phyloP scores from a whole-genome alignment of 2,888 invertebrate species.

The Ophion costatus region DNA sequence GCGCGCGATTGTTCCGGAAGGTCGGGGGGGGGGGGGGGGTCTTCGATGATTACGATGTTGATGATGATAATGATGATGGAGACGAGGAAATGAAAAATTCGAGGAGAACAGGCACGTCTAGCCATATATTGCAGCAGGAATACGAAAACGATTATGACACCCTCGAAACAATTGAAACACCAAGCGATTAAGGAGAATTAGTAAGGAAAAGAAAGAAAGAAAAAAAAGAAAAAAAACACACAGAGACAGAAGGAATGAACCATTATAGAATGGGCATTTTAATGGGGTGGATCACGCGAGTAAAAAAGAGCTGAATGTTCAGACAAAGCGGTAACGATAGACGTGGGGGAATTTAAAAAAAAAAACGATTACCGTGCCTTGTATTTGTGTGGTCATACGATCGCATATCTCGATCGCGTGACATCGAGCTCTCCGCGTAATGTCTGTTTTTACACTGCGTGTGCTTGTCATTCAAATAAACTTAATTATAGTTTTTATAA shows the following conservation, averaged over 20 bases:
- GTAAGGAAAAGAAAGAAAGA: not conserved
- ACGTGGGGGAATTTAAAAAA: not conserved
- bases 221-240: not conserved
- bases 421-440: conserved; percentile 17
- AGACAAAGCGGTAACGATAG: not conserved
- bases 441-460: not conserved
- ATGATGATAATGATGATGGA: conserved; percentile 29
- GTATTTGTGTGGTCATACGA: conserved; percentile 19
- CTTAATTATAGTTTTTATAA: not conserved
- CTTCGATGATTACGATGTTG: conserved; percentile 37
- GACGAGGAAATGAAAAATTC: conserved; percentile 33
- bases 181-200: conserved; percentile 32
- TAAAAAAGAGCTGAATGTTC: conserved; percentile 6
- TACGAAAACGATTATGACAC: conserved; percentile 54
- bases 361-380: not conserved
- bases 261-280: conserved; percentile 1
- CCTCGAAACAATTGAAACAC: conserved; percentile 46
- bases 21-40: conserved; percentile 20
- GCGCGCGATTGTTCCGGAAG: conserved; percentile 51
- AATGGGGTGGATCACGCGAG: conserved; percentile 35
- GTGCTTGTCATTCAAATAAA: not conserved
- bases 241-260: not conserved
- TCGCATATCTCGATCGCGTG: conserved; percentile 39
- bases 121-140: not conserved
- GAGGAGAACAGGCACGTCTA: conserved; percentile 31